Conservation (phyloP, 2,113 vertebrate species). For the Zosterops borbonicus region DNA sequence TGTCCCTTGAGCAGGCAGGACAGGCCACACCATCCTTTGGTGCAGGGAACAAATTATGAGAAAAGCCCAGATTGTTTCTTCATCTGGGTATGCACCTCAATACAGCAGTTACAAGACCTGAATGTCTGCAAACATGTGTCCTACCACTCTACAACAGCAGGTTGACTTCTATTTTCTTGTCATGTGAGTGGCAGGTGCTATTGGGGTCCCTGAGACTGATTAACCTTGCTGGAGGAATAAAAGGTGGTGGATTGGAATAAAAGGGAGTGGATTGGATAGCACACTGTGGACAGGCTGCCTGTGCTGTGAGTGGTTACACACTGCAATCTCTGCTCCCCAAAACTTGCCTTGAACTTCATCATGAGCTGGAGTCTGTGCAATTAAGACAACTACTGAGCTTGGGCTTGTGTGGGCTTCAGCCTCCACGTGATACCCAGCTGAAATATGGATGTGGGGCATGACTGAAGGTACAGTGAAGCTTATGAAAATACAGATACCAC, state of each 20-base stretch:
- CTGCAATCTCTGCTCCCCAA: background rate
- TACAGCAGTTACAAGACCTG: background rate
- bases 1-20: background rate
- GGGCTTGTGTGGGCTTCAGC: background rate
- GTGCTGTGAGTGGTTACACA: background rate
- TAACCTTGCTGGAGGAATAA: background rate
- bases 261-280: background rate
- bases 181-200: background rate
- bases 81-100: background rate
- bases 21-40: background rate
- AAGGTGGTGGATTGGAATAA: background rate
- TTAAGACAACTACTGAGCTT: background rate
- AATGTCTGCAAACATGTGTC: accelerated
- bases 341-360: background rate
- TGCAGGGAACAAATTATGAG: background rate
- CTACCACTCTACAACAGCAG: background rate
- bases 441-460: background rate
- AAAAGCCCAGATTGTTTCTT: background rate
- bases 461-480: background rate
- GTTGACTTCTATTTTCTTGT: background rate
- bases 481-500: background rate
- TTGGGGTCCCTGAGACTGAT: background rate
- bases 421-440: background rate
- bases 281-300: background rate
- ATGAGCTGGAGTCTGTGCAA: background rate